Percentiles rank a stretch among this genome's conserved stretches.
phyloP scores from a whole-genome alignment of 1,140 invertebrate genomes.

The Homarus americanus region DNA sequence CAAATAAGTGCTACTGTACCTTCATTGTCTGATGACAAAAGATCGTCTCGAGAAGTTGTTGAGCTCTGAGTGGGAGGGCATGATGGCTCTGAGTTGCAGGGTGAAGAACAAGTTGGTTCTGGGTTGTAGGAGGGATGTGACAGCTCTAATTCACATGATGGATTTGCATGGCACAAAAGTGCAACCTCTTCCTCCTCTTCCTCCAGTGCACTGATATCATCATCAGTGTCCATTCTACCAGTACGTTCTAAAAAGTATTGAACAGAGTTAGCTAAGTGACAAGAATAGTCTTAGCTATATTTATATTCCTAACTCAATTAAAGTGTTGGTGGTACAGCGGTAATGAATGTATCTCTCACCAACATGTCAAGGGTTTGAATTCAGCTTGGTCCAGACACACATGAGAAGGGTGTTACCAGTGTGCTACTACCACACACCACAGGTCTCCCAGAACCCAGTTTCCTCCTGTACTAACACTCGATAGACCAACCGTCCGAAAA shows the following conservation, averaged over 20 bases:
- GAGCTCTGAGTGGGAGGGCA: conserved; percentile 18
- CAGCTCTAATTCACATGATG: conserved; percentile 28
- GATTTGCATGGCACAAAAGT: conserved; percentile 27
- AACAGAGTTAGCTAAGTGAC: too few species aligned
- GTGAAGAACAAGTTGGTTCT: conserved; percentile 25
- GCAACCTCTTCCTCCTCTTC: conserved; percentile 50
- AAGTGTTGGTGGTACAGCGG: too few species aligned
- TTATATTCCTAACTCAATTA: too few species aligned
- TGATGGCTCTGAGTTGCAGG: conserved; percentile 34
- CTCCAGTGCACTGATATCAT: conserved; percentile 41
- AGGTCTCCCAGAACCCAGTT: too few species aligned
- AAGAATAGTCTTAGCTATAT: too few species aligned
- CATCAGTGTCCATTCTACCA: conserved; percentile 37
- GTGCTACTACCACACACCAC: too few species aligned
- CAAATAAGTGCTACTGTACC: neutral
- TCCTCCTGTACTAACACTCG: too few species aligned
- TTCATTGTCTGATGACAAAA: conserved; percentile 29
- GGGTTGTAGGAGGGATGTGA: neutral
- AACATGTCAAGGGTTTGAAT: too few species aligned
- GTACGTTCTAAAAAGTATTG: conserved; percentile 8
- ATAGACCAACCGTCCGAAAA: too few species aligned
- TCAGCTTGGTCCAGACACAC: too few species aligned
- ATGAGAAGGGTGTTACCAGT: too few species aligned
- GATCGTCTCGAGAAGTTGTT: conserved; percentile 17
- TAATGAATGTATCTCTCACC: too few species aligned